phyloP scores from a whole-genome alignment of 2,113 vertebrate genomes.

The Lepisosteus oculatus region DNA sequence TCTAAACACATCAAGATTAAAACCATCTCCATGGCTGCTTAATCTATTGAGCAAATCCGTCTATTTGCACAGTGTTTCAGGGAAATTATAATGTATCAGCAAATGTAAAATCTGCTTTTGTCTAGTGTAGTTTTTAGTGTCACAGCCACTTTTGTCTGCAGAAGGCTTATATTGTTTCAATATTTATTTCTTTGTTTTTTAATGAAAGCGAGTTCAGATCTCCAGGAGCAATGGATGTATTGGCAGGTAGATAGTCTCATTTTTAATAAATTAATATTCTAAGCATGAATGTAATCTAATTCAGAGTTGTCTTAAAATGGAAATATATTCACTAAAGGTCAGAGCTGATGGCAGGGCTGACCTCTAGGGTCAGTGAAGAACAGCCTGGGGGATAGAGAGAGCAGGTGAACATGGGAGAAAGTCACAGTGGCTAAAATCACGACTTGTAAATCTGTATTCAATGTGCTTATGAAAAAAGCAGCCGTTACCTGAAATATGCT shows the following conservation, averaged over 20 bases:
- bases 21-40: too few relatives aligned
- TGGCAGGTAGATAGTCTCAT: not conserved
- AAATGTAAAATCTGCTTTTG: too few relatives aligned
- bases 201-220: too few relatives aligned
- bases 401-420: not conserved
- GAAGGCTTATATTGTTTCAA: too few relatives aligned
- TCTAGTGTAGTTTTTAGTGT: too few relatives aligned
- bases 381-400: not conserved
- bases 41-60: too few relatives aligned
- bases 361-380: not conserved
- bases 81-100: too few relatives aligned
- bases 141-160: too few relatives aligned
- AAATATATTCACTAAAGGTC: not conserved
- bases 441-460: not conserved
- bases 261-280: not conserved
- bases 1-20: too few relatives aligned
- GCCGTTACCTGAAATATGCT: not conserved
- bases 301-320: not conserved
- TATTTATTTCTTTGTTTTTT: too few relatives aligned
- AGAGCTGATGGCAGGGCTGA: not conserved
- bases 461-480: not conserved
- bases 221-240: too few relatives aligned
- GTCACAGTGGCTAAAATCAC: not conserved
- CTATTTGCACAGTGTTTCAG: too few relatives aligned
- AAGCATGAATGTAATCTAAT: conserved; percentile 1